A percentile compares a stretch with the other conserved stretches of the same genome.
Evolutionary conservation across 23 tunicate genomes (phyloP).

Genomic region (Styela clava): DNA sequence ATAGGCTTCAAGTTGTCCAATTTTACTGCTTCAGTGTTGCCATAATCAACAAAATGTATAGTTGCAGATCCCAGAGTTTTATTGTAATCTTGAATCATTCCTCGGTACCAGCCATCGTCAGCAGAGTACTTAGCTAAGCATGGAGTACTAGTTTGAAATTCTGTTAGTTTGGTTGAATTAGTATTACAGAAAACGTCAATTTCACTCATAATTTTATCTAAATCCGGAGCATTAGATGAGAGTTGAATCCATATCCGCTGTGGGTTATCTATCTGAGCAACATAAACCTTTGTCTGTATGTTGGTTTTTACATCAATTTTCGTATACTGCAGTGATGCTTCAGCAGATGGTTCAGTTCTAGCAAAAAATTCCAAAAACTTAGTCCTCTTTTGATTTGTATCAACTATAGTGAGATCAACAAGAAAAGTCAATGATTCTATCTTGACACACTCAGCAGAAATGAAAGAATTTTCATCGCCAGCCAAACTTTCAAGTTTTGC

Average conservation of each 20-base stretch:
- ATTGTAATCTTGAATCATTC: constrained; percentile 14
- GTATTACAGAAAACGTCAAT: constrained; percentile 37
- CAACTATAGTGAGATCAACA: not conserved
- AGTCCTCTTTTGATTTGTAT: not conserved
- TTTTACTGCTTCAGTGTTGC: constrained; percentile 37
- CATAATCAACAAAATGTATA: constrained; percentile 81
- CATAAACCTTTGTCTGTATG: constrained; percentile 30
- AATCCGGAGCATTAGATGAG: constrained; percentile 23
- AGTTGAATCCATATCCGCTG: constrained; percentile 59
- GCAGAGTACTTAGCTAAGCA: constrained; percentile 65
- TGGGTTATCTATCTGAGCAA: constrained; percentile 66
- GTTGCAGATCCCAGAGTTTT: not conserved
- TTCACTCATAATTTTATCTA: constrained; percentile 42
- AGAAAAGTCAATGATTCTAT: not conserved
- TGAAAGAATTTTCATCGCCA: not conserved
- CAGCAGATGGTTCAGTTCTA: not conserved
- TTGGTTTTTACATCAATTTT: constrained; percentile 1
- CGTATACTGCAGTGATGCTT: not conserved
- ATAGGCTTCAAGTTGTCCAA: constrained; percentile 27
- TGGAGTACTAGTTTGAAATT: constrained; percentile 29
- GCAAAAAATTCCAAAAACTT: not conserved
- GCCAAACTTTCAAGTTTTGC: constrained; percentile 38
- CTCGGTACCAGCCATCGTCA: constrained; percentile 77
- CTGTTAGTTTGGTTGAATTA: not conserved
- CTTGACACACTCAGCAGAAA: not conserved